These are phyloP conservation scores for Macropodus opercularis DNA, from an alignment of 2,797 vertebrate species.

Conservation along the genomic window DNA sequence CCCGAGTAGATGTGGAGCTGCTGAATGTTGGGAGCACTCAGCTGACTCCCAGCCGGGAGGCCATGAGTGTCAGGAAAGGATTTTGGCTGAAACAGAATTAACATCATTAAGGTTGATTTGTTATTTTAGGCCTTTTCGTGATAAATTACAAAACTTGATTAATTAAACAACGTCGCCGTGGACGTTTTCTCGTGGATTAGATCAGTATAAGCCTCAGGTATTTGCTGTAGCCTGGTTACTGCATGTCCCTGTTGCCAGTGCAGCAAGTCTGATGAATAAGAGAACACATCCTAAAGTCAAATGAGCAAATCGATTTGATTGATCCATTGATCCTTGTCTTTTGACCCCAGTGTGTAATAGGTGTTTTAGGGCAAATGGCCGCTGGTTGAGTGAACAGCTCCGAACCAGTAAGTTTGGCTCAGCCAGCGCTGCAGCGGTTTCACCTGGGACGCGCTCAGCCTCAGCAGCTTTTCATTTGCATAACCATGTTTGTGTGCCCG, in stretches of 20 bases:
- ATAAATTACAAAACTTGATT: too few species aligned
- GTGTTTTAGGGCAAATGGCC: too few species aligned
- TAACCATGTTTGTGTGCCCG: constrained; percentile 67
- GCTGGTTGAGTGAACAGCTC: too few species aligned
- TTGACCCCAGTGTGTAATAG: too few species aligned
- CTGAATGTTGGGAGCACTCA: constrained; percentile 7
- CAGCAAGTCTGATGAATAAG: too few species aligned
- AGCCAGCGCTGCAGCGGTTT: constrained; percentile 36
- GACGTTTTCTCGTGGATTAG: background rate
- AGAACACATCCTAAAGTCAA: too few species aligned
- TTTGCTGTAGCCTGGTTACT: too few species aligned
- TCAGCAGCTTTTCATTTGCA: constrained; percentile 66
- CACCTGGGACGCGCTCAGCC: constrained; percentile 63
- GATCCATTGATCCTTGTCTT: too few species aligned
- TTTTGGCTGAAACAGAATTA: background rate
- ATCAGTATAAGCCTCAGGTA: background rate
- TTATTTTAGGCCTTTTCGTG: too few species aligned
- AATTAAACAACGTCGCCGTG: background rate
- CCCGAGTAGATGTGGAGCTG: background rate
- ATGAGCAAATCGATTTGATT: too few species aligned
- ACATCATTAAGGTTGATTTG: too few species aligned
- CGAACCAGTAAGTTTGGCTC: constrained; percentile 55
- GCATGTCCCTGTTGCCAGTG: too few species aligned
- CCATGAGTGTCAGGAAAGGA: background rate
- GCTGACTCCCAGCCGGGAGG: background rate